These are phyloP conservation scores for Pipistrellus nathusii DNA, from an alignment of 2,797 vertebrate genomes.

Conservation along the genomic window DNA sequence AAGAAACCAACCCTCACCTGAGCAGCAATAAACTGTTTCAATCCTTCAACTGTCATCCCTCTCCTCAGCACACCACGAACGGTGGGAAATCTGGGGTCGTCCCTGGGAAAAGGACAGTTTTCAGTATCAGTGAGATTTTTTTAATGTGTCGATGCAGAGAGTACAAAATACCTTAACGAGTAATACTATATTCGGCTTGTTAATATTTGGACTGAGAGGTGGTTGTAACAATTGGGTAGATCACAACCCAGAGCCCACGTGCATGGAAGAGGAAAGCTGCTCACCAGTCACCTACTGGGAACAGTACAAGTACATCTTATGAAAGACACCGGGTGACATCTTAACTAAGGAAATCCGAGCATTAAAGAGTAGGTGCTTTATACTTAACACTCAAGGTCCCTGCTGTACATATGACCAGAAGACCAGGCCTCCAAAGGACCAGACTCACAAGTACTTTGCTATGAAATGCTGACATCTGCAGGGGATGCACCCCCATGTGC, in stretches of 20 bases:
- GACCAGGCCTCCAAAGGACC: background rate
- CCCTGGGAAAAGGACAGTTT: slow-evolving; percentile 87
- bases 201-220: background rate
- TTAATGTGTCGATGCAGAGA: background rate
- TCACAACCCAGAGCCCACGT: too few relatives aligned
- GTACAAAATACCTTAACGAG: background rate
- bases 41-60: slow-evolving; percentile 98
- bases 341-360: background rate
- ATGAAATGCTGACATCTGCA: background rate
- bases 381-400: background rate
- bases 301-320: background rate
- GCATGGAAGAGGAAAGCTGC: background rate
- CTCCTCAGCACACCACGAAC: slow-evolving; percentile 97
- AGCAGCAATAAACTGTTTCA: slow-evolving; percentile 98
- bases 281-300: background rate
- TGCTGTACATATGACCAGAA: background rate
- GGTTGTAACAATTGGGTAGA: background rate
- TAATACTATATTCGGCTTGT: background rate
- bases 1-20: slow-evolving; percentile 89
- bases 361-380: background rate
- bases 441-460: background rate
- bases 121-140: background rate
- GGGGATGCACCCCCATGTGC: background rate
- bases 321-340: background rate
- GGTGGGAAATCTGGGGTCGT: slow-evolving; percentile 99